phyloP scores from a whole-genome alignment of 1,140 invertebrate species.

The Conopomorpha cramerella region DNA sequence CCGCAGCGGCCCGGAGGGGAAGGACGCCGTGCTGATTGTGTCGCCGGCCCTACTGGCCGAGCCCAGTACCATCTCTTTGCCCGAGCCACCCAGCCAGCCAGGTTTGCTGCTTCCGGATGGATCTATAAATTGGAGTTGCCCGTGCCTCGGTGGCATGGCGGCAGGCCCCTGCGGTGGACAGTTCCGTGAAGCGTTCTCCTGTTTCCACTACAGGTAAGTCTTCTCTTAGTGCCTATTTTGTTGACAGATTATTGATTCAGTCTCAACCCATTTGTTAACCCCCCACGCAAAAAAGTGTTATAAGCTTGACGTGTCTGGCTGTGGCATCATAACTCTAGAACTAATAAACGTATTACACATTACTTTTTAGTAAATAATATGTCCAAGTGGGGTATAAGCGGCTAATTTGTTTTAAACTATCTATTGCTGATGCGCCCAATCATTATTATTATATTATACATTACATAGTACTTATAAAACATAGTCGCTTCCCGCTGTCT shows the following conservation, averaged over 20 bases:
- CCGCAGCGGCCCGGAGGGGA: constrained; percentile 63
- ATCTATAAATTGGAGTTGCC: constrained; percentile 96
- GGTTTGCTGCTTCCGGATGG: constrained; percentile 87
- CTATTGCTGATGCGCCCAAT: no score
- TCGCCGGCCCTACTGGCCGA: constrained; percentile 77
- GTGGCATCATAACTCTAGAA: no score
- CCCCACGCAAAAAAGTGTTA: no score
- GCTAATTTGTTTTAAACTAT: no score
- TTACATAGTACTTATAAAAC: no score
- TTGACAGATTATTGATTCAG: background rate
- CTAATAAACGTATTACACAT: no score
- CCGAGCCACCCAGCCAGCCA: constrained; percentile 72
- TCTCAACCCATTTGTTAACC: no score
- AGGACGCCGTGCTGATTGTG: constrained; percentile 85
- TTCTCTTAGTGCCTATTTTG: background rate
- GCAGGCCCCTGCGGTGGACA: constrained; percentile 92
- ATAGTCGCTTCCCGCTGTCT: no score
- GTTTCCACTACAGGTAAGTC: constrained; percentile 80
- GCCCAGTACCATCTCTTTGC: constrained; percentile 74
- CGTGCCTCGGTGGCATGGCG: constrained; percentile 94
- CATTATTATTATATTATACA: no score
- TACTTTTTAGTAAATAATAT: no score
- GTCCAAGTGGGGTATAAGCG: no score
- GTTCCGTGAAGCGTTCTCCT: constrained; percentile 92
- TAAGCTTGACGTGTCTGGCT: no score